These are phyloP conservation scores for Lagorchestes hirsutus DNA, from an alignment of 2,797 vertebrate genomes.

Conservation along the genomic window DNA sequence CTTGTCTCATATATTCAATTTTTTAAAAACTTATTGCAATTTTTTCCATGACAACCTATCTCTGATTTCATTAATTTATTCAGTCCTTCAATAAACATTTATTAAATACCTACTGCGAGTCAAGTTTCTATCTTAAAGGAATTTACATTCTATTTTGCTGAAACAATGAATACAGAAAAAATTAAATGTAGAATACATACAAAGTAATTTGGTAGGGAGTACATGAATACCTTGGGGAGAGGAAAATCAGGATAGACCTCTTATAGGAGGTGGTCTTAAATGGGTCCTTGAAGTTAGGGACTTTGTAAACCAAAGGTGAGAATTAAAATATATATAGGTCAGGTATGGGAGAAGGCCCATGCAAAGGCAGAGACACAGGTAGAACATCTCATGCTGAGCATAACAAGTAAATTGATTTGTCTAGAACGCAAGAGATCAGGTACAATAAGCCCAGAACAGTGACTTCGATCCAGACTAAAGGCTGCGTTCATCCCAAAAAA, in stretches of 20 bases:
- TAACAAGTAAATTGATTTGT: background rate
- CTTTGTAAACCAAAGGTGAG: background rate
- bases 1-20: no score
- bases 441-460: background rate
- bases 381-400: background rate
- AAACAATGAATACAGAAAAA: background rate
- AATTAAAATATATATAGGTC: no score
- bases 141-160: background rate
- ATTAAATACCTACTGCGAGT: background rate
- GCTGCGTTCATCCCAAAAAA: background rate
- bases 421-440: background rate
- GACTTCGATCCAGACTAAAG: no score
- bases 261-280: background rate
- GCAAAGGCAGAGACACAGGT: background rate
- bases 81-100: slow-evolving; percentile 30
- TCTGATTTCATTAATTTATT: background rate
- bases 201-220: background rate
- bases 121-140: background rate
- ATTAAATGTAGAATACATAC: background rate
- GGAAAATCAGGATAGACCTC: background rate
- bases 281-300: background rate
- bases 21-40: no score
- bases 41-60: no score
- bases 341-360: background rate
- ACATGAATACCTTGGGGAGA: background rate